Evolutionary conservation across 2,797 vertebrate genomes (phyloP).

Genomic region (Pterois miles): DNA sequence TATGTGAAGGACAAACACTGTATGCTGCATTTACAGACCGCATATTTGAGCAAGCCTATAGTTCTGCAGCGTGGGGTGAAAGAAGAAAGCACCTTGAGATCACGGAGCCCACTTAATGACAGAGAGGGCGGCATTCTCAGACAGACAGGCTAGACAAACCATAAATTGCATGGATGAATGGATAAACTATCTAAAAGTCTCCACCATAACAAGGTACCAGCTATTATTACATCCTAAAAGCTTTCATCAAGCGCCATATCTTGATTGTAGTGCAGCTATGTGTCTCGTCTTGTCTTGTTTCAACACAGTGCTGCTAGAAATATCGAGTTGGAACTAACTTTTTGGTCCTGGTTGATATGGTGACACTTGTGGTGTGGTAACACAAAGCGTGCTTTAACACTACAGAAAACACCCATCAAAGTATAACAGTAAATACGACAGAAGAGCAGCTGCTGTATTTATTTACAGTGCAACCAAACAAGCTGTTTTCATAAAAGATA

Average conservation of each 20-base stretch:
- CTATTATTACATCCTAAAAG: background rate
- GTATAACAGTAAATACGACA: background rate
- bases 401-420: background rate
- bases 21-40: constrained; percentile 24
- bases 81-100: constrained; percentile 29
- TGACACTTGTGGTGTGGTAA: background rate
- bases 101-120: constrained; percentile 3
- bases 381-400: background rate
- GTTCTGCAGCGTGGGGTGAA: constrained; percentile 4
- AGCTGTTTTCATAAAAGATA: background rate
- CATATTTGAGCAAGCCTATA: constrained; percentile 26
- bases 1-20: constrained; percentile 33
- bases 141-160: constrained; percentile 2
- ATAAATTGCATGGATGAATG: constrained; percentile 1
- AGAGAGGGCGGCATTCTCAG: background rate
- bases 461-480: background rate
- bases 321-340: background rate
- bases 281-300: background rate
- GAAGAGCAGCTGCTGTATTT: background rate
- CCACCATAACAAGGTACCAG: background rate
- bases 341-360: background rate
- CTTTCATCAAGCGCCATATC: background rate
- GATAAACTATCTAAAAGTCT: background rate
- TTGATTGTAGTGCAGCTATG: background rate
- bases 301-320: background rate